These are phyloP conservation scores for Percina caprodes DNA, from an alignment of 2,113 vertebrate genomes.

Conservation along the genomic window DNA sequence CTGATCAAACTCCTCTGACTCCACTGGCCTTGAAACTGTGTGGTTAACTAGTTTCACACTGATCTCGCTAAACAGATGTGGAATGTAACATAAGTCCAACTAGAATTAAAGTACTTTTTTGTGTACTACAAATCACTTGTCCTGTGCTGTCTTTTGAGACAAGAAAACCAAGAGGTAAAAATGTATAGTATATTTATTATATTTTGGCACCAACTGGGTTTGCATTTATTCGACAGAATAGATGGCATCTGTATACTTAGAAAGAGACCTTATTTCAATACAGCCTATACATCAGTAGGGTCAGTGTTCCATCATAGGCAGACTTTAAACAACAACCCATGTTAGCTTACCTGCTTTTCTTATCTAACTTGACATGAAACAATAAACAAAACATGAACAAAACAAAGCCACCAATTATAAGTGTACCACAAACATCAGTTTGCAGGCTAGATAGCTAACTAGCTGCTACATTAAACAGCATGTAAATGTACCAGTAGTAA, in stretches of 20 bases:
- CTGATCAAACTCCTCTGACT: not conserved
- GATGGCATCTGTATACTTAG: not conserved
- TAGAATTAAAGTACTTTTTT: not conserved
- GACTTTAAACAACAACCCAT: not conserved
- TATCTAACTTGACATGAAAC: too few relatives aligned
- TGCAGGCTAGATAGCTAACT: not conserved
- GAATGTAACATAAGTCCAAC: not conserved
- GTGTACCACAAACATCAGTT: not conserved
- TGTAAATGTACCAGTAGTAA: not conserved
- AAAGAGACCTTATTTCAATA: not conserved
- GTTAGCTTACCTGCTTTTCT: not conserved
- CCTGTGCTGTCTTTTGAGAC: not conserved
- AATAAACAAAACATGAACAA: not conserved
- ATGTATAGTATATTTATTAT: not conserved
- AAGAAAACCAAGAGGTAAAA: not conserved
- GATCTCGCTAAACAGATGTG: not conserved
- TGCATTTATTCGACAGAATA: too few relatives aligned
- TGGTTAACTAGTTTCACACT: not conserved
- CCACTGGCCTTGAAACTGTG: not conserved
- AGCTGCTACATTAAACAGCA: not conserved
- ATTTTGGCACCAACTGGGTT: not conserved
- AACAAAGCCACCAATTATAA: not conserved
- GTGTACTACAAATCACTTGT: not conserved
- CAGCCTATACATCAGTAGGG: not conserved
- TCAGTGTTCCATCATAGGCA: not conserved